Percentiles rank a stretch among this genome's conserved stretches.
Conservation (phyloP, 1,140 invertebrate species). For the Eubasilissa regina region DNA sequence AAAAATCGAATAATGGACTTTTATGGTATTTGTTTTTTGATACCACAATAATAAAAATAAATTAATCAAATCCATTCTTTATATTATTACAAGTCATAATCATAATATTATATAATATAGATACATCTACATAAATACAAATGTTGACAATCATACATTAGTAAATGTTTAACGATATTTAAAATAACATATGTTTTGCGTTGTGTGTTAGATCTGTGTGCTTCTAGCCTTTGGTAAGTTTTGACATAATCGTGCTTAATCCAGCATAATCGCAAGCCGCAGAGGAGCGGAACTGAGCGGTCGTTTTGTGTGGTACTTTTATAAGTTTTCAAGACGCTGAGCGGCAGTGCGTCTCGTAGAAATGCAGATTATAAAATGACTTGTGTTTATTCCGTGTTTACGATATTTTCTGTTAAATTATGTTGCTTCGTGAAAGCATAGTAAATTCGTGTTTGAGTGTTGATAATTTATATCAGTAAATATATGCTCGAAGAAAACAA, state of each 20-base stretch:
- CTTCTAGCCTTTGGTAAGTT: constrained; percentile 9
- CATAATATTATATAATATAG: too few relatives aligned
- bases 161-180: too few relatives aligned
- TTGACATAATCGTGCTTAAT: constrained; percentile 36
- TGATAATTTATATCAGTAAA: constrained; percentile 6
- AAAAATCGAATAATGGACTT: too few relatives aligned
- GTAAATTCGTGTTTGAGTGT: constrained; percentile 17
- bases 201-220: not conserved
- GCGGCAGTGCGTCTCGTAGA: not conserved
- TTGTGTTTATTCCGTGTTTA: constrained; percentile 22
- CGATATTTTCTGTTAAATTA: constrained; percentile 8
- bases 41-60: too few relatives aligned
- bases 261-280: constrained; percentile 12
- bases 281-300: not conserved
- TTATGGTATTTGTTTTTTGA: too few relatives aligned
- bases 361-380: constrained; percentile 28
- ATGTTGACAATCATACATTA: too few relatives aligned
- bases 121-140: too few relatives aligned
- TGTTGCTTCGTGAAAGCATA: constrained; percentile 2
- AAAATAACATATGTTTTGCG: not conserved
- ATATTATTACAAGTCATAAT: too few relatives aligned
- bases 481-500: not conserved
- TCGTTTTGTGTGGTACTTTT: not conserved
- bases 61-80: too few relatives aligned
- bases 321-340: constrained; percentile 5